phyloP scores from a whole-genome alignment of 2,113 vertebrate genomes.

The Oceanites oceanicus region DNA sequence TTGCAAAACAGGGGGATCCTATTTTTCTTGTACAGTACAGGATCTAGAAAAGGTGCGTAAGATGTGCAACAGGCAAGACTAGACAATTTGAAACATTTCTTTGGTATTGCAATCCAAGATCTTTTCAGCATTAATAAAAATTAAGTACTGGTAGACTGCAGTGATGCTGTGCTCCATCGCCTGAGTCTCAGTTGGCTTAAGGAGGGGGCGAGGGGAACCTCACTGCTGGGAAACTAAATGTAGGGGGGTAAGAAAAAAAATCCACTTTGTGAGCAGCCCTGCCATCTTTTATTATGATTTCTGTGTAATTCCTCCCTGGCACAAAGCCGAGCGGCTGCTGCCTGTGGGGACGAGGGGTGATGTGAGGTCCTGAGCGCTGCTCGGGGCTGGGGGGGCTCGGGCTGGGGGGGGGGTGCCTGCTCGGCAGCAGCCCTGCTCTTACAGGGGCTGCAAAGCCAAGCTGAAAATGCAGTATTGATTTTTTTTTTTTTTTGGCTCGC shows the following conservation, averaged over 20 bases:
- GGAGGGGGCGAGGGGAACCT: background rate
- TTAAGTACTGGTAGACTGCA: background rate
- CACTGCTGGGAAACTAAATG: background rate
- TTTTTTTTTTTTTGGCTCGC: background rate
- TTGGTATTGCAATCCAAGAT: background rate
- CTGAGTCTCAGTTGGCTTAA: slow-evolving; percentile 11
- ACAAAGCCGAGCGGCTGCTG: background rate
- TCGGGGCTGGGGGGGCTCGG: background rate
- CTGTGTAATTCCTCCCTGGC: background rate
- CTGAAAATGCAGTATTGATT: background rate
- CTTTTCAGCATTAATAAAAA: slow-evolving; percentile 31
- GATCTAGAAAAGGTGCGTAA: background rate
- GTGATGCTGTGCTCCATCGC: fast-evolving
- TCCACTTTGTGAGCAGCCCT: background rate
- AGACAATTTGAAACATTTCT: background rate
- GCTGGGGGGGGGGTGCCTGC: background rate
- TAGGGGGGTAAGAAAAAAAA: background rate
- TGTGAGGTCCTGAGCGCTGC: background rate
- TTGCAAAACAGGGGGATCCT: background rate
- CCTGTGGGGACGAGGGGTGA: background rate
- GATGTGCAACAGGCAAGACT: background rate
- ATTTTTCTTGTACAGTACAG: background rate
- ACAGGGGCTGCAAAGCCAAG: background rate
- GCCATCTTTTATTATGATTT: background rate
- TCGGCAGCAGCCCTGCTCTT: background rate